Evolutionary conservation across 2,888 invertebrate genomes (phyloP), one percentile per base, ranked within the genome.

Genomic region (Ochlodes sylvanus): DNA sequence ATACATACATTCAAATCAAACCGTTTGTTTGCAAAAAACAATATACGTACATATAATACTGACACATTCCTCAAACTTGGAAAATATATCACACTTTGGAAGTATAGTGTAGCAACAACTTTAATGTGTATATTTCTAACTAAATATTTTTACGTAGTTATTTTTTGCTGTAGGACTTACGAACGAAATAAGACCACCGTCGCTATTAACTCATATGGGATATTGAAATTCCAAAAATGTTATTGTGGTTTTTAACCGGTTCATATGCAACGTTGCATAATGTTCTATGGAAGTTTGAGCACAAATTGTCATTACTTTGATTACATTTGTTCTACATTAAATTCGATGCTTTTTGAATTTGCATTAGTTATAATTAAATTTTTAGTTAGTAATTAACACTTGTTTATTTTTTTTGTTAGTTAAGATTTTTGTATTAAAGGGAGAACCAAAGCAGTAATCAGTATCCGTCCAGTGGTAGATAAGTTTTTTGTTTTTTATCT

Each of bases 381-480:
- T 2, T 63, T 63, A 63, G 50, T 41, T 54, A n/a, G 27, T 32
- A 34, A 19, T 15, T 44, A n/a, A 44, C n/a, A 14, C 38, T 52
- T 58, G 21, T 65, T 47, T 27, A 42, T 52, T 54, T 14, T 52
- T 41, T 58, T 52, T 42, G 19, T 66, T 61, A 54, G 32, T 54
- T 61, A 66, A 54, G 66, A 27, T 58, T 67, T 47, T 54, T 67
- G 54, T 72, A 72, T 74, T 74, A 73, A 83, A 86, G 84, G 86
- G 78, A 84, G 83, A 87, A 90, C 90, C 92, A 91, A 93, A 92
- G 91, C 90, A 90, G 88, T 88, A 91, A 93, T 93, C 93, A 92
- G 93, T 93, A 93, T 93, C 93, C 93, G 92, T 93, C 93, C 93
- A 92, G 84, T 84, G 82, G 84, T 92, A 92, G 89, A 86, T 90